Conservation (phyloP, 2,797 vertebrate genomes). For the Australoheros facetus region DNA sequence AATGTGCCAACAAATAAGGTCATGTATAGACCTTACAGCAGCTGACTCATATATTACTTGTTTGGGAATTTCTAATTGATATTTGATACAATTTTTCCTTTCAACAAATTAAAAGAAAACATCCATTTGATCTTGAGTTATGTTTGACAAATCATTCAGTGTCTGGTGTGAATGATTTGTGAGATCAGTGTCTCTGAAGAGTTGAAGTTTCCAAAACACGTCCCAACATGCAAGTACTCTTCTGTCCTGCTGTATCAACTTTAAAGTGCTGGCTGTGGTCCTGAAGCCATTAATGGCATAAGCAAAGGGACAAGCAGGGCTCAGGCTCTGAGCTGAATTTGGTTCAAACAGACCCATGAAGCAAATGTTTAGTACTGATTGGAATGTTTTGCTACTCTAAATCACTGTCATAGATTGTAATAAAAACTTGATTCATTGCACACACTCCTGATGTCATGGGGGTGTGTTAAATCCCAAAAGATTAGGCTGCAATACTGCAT, state of each 20-base stretch:
- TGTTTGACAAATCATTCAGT: slow-evolving; percentile 21
- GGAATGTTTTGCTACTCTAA: not conserved
- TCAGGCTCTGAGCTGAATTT: slow-evolving; percentile 1
- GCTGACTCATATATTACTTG: not conserved
- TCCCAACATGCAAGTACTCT: slow-evolving; percentile 42
- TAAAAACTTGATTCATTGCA: not conserved
- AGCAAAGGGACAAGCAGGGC: slow-evolving; percentile 19
- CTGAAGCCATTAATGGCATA: slow-evolving; percentile 49
- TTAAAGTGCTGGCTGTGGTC: slow-evolving; percentile 55
- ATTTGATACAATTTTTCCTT: not conserved
- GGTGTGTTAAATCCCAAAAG: not conserved
- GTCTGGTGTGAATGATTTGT: slow-evolving; percentile 46
- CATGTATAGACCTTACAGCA: not conserved
- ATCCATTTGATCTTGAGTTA: slow-evolving; percentile 12
- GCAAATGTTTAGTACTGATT: slow-evolving; percentile 7
- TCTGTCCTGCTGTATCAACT: slow-evolving; percentile 53
- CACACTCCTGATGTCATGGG: not conserved
- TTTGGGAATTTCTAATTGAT: not conserved
- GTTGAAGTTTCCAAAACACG: slow-evolving; percentile 52
- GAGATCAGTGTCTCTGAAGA: slow-evolving; percentile 47
- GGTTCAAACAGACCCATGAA: slow-evolving; percentile 9
- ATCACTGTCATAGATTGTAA: not conserved
- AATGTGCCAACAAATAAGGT: not conserved
- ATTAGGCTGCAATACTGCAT: not conserved
- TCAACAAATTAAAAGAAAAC: not conserved